Base-by-base conservation (phyloP, 2,888 invertebrate species). In the Leptopilina drosophilae region DNA sequence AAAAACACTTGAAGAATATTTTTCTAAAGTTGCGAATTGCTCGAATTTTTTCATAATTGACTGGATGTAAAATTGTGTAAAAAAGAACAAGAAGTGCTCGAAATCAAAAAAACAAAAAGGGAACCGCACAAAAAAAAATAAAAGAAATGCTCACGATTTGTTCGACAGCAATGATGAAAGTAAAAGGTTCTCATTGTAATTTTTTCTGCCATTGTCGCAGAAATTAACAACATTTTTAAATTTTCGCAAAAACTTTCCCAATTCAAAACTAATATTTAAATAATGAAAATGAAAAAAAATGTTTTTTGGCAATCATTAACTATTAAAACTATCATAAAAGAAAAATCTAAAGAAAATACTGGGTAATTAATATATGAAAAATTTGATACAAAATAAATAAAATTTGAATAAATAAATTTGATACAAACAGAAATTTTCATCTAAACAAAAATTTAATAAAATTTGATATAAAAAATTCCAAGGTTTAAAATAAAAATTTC, bases 141-240 rank as follows among this genome's bases (percentile, higher is more conserved):
- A 20, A 20, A 20, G 33, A 53, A 56, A 73, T 69, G 73, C 33
- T 56, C 73, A 73, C 73, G 56, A 73, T 56, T 69, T 14, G 33
- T 14, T 73, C n/a, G 56, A 73, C 56, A 73, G 69, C 53, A 69
- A 73, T 56, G 53, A 33, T 73, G 73, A 73, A 56, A 73, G 53
- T 53, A 53, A 8, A 49, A 49, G 53, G 53, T 26, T 49, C n/a
- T 69, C 6, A 7, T 69, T 12, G 26, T 53, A 53, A 33, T 33
- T 49, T 49, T 7, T 53, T 69, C 5, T 33, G 53, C 53, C 5
- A 2, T 3, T 4, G 33, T 33, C 33, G 33, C 49, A 49, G 7
- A 53, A 26, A 49, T 53, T 20, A 20, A 20, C 20, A 69, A 53
- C 15, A 62, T 62, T 62, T 62, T 69, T 7, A 4, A 67, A 9